Conservation (phyloP, 2,797 vertebrate genomes). For the Dallia pectoralis region DNA sequence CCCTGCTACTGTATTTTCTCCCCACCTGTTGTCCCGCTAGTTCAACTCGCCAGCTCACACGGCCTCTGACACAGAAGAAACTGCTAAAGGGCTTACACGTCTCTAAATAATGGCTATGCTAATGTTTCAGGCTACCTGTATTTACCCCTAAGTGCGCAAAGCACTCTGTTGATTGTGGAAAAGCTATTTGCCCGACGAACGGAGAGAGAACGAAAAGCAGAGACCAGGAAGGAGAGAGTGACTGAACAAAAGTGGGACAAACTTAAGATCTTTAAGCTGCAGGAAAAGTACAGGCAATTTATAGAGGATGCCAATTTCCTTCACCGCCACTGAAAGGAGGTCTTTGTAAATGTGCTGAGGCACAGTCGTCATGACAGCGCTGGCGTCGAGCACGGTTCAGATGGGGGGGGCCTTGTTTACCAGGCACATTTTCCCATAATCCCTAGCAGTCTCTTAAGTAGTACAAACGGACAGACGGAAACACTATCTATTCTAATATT, state of each 20-base stretch:
- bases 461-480: background rate
- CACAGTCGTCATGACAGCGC: slow-evolving; percentile 26
- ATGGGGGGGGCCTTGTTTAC: slow-evolving; percentile 47
- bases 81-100: slow-evolving; percentile 67
- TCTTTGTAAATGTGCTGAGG: slow-evolving; percentile 66
- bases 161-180: slow-evolving; percentile 75
- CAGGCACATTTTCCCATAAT: slow-evolving; percentile 35
- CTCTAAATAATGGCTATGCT: slow-evolving; percentile 78
- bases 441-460: slow-evolving; percentile 27
- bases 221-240: slow-evolving; percentile 45
- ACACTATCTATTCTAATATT: background rate
- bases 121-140: slow-evolving; percentile 76
- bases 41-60: slow-evolving; percentile 59
- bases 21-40: slow-evolving; percentile 33
- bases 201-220: slow-evolving; percentile 34
- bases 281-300: slow-evolving; percentile 71
- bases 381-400: background rate
- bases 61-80: slow-evolving; percentile 55
- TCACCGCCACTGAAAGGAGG: slow-evolving; percentile 68
- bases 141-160: slow-evolving; percentile 77
- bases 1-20: slow-evolving; percentile 25
- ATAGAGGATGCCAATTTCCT: slow-evolving; percentile 71
- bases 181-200: slow-evolving; percentile 72
- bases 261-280: slow-evolving; percentile 67
- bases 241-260: slow-evolving; percentile 61